Conservation (phyloP, 2,113 vertebrate species). For the Lampris megalopsis region DNA sequence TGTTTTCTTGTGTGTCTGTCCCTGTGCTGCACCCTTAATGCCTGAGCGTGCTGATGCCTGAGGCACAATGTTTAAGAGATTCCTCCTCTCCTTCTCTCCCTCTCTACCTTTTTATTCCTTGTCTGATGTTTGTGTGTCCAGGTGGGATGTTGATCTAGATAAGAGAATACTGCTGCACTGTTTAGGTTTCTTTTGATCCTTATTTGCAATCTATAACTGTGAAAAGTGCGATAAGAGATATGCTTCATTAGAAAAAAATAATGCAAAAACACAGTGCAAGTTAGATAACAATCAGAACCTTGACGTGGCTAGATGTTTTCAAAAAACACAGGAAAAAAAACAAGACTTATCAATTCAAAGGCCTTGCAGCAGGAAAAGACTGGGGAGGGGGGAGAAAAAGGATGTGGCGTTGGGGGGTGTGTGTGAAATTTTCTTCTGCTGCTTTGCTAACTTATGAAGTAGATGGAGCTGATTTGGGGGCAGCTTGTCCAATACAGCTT, state of each 20-base stretch:
- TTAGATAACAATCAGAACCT: constrained; percentile 60
- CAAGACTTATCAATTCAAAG: constrained; percentile 61
- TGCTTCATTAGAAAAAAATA: constrained; percentile 67
- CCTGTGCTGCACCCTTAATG: constrained; percentile 63
- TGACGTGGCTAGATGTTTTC: constrained; percentile 55
- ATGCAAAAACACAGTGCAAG: constrained; percentile 34
- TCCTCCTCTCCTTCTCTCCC: constrained; percentile 15
- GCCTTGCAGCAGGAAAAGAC: constrained; percentile 51
- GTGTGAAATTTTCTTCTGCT: constrained; percentile 74
- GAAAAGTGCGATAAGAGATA: constrained; percentile 70
- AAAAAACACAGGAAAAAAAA: constrained; percentile 45
- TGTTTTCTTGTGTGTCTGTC: constrained; percentile 69
- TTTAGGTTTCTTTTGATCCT: constrained; percentile 75
- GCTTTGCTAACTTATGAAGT: constrained; percentile 56
- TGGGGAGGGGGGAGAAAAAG: constrained; percentile 33
- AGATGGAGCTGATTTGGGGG: constrained; percentile 66
- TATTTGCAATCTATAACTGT: constrained; percentile 76
- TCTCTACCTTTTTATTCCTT: constrained; percentile 31
- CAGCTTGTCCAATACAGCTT: constrained; percentile 54
- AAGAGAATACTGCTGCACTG: constrained; percentile 78
- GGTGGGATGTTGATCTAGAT: constrained; percentile 77
- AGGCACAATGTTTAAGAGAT: constrained; percentile 71
- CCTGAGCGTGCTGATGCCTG: constrained; percentile 68
- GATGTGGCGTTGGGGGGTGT: constrained; percentile 22
- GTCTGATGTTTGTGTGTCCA: constrained; percentile 72